These are phyloP conservation scores for Alfaro cultratus DNA, from an alignment of 2,797 vertebrate species.

Conservation along the genomic window DNA sequence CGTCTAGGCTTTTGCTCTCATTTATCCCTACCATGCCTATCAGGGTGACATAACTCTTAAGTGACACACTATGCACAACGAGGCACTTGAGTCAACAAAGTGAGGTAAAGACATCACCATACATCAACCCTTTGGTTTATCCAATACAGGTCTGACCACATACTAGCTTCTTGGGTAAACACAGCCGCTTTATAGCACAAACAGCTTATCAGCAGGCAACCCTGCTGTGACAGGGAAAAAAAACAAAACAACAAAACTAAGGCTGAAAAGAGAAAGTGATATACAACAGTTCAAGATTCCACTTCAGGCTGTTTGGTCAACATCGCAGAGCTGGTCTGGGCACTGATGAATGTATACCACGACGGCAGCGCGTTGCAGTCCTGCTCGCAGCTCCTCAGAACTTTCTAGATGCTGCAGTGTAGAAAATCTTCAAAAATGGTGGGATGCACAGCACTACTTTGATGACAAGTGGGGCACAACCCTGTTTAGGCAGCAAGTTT, in stretches of 20 bases:
- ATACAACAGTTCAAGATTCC: neutral
- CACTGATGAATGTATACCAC: slow-evolving; percentile 18
- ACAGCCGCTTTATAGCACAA: slow-evolving; percentile 7
- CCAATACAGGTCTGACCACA: slow-evolving; percentile 12
- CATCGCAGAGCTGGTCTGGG: neutral
- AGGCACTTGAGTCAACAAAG: slow-evolving; percentile 33
- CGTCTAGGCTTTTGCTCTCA: slow-evolving; percentile 14
- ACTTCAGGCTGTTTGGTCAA: slow-evolving; percentile 24
- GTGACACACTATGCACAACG: slow-evolving; percentile 1
- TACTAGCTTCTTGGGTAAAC: slow-evolving; percentile 1
- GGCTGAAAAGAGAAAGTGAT: slow-evolving; percentile 6
- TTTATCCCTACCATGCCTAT: slow-evolving; percentile 14
- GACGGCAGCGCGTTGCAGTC: slow-evolving; percentile 4
- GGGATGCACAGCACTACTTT: neutral
- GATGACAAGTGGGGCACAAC: neutral
- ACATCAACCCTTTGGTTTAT: slow-evolving; percentile 28
- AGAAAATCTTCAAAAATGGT: neutral
- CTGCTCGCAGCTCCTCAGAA: neutral
- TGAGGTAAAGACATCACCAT: slow-evolving; percentile 39
- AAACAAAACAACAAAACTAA: slow-evolving; percentile 3
- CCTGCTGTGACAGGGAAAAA: slow-evolving; percentile 14
- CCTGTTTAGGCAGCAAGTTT: neutral
- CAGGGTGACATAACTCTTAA: slow-evolving; percentile 38
- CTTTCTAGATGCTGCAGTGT: neutral
- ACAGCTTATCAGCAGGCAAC: slow-evolving; percentile 39